Evolutionary conservation across 2,797 vertebrate genomes (phyloP).

Genomic region (Fundulus diaphanus): DNA sequence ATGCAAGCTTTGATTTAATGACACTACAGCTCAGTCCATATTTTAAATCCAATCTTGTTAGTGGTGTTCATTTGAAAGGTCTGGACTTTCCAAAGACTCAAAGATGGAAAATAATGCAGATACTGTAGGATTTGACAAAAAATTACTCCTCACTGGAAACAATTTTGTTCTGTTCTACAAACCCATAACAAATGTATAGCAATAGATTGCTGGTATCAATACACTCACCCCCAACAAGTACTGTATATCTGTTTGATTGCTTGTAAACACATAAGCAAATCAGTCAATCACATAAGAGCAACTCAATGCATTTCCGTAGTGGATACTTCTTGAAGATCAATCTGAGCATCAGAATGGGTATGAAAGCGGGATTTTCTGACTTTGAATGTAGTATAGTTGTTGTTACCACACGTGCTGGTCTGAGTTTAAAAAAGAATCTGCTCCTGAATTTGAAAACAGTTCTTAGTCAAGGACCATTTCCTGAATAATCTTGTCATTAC

Average conservation of each 20-base stretch:
- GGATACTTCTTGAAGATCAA: not conserved
- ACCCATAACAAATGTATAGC: not conserved
- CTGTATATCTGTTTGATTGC: not conserved
- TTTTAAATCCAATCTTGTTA: slow-evolving; percentile 46
- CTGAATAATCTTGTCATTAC: not conserved
- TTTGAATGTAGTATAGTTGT: not conserved
- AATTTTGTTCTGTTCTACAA: not conserved
- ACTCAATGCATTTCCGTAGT: not conserved
- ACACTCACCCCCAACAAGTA: not conserved
- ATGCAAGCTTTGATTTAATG: slow-evolving; percentile 74
- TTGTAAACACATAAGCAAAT: not conserved
- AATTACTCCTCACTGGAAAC: slow-evolving; percentile 31
- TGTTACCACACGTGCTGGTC: not conserved
- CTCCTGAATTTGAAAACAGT: too few species aligned
- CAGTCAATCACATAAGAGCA: not conserved
- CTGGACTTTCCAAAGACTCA: slow-evolving; percentile 20
- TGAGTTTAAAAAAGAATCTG: too few species aligned
- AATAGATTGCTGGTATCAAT: not conserved
- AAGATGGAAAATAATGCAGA: slow-evolving; percentile 30
- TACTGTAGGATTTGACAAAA: slow-evolving; percentile 34
- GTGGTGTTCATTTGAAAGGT: slow-evolving; percentile 42
- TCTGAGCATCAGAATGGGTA: not conserved
- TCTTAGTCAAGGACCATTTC: not conserved
- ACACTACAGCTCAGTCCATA: slow-evolving; percentile 49
- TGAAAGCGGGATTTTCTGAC: not conserved